These are phyloP conservation scores for Macquaria australasica DNA, from an alignment of 2,113 vertebrate species.

Conservation along the genomic window DNA sequence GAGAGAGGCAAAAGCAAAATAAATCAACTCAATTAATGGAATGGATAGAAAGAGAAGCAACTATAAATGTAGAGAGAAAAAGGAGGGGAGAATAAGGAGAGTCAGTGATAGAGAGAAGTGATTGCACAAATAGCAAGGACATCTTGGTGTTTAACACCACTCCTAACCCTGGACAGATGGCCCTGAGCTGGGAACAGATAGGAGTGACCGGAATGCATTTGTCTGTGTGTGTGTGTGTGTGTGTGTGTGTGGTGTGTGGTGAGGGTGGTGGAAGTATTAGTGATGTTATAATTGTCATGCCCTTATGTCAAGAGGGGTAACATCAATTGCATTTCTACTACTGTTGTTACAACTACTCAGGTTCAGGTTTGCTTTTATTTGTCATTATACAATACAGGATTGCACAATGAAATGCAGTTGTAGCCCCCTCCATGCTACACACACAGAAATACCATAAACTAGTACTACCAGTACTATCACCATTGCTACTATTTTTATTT, in stretches of 20 bases:
- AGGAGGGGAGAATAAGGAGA: constrained; percentile 2
- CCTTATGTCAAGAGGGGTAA: not conserved
- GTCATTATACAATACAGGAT: too few species aligned
- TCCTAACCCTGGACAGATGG: constrained; percentile 59
- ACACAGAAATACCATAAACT: too few species aligned
- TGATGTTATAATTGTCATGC: constrained; percentile 6
- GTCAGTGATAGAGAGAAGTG: constrained; percentile 28
- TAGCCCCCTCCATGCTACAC: too few species aligned
- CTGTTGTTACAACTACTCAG: not conserved
- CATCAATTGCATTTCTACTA: constrained; percentile 19
- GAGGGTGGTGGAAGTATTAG: not conserved
- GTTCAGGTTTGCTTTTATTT: too few species aligned
- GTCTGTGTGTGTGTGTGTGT: not conserved
- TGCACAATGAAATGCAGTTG: too few species aligned
- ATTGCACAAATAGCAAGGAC: constrained; percentile 50
- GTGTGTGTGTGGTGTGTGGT: not conserved
- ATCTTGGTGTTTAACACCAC: constrained; percentile 58
- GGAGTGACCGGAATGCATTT: constrained; percentile 34
- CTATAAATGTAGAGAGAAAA: constrained; percentile 14
- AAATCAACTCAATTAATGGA: constrained; percentile 39
- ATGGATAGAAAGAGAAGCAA: not conserved
- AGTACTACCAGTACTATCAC: not conserved
- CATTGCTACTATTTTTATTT: not conserved
- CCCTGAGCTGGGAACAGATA: constrained; percentile 50
- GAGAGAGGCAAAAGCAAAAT: constrained; percentile 2